Base-by-base conservation (phyloP, 2,113 vertebrate species). In the Phaethon lepturus region DNA sequence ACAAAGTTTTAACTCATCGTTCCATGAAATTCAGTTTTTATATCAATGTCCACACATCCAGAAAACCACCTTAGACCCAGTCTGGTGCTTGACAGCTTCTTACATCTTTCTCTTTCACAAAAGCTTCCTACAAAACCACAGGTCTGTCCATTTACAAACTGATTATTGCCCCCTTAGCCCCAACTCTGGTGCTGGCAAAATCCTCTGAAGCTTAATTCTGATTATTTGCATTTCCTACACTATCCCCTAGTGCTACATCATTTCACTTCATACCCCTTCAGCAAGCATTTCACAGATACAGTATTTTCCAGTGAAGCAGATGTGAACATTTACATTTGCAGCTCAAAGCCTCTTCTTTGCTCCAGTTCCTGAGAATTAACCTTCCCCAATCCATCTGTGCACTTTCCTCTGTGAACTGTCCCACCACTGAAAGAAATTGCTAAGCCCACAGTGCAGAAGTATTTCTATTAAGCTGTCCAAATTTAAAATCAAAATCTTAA, bases 401-500 rank as follows among this genome's bases (percentile, higher is more conserved):
- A 12, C 60, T 49, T 90, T 55, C 86, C 47, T 44, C 40, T 22
- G 29, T 15, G 50, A 89, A 73, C 64, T 0, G 2, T 50, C 17
- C 74, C 78, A 87, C 26, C 33, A 22, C 53, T 31, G 53, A 63
- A 47, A 62, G 50, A 35, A 42, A 38, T 17, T 49, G 53, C 45
- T 44, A 29, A 80, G 59, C 63, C 55, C 17, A 14, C 26, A 11
- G 11, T 20, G 44, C 11, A 2, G 50, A 95, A 93, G 56, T 74
- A 85, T 76, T 85, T 75, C 76, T 42, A 88, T 50, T 66, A 80
- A 96, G 63, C 13, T 16, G 90, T 60, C 86, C 56, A 78, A 76
- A 95, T 96, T 82, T 79, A 88, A 86, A 97, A 83, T 78, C 67
- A 77, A 86, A 68, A 91, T 91, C 91, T 92, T 95, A 97, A 97